Conservation (phyloP, 2,113 vertebrate genomes). For the Sylvilagus bachmani region DNA sequence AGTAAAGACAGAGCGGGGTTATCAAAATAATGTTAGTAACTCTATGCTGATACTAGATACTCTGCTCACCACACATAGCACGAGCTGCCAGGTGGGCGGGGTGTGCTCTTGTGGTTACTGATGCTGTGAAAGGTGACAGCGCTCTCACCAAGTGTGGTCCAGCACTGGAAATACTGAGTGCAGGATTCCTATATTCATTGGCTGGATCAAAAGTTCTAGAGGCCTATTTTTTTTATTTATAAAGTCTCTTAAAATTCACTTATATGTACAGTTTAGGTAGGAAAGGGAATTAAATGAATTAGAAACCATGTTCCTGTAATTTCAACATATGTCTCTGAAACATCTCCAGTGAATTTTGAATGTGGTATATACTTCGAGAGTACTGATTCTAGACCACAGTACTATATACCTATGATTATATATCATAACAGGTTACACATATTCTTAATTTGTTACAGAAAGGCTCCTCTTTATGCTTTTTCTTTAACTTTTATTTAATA, state of each 20-base stretch:
- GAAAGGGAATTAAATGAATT: conserved; percentile 89
- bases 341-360: conserved; percentile 87
- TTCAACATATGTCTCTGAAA: conserved; percentile 88
- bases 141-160: no score
- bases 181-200: no score
- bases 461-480: conserved; percentile 77
- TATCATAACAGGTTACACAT: conserved; percentile 80
- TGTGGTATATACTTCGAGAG: conserved; percentile 81
- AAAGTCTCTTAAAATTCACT: conserved; percentile 88
- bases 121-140: no score
- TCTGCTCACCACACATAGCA: no score
- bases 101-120: no score
- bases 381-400: conserved; percentile 71
- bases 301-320: conserved; percentile 87
- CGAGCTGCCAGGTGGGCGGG: no score
- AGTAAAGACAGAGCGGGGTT: background rate
- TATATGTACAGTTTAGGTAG: conserved; percentile 86
- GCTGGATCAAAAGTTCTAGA: no score
- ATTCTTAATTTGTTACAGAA: conserved; percentile 84
- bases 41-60: no score
- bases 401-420: conserved; percentile 77
- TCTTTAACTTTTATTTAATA: no score
- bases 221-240: conserved; percentile 87
- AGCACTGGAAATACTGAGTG: no score
- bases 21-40: no score